Percentiles rank a stretch among this genome's conserved stretches.
phyloP scores from a whole-genome alignment of 2,888 invertebrate species.

The Desoria tigrina region DNA sequence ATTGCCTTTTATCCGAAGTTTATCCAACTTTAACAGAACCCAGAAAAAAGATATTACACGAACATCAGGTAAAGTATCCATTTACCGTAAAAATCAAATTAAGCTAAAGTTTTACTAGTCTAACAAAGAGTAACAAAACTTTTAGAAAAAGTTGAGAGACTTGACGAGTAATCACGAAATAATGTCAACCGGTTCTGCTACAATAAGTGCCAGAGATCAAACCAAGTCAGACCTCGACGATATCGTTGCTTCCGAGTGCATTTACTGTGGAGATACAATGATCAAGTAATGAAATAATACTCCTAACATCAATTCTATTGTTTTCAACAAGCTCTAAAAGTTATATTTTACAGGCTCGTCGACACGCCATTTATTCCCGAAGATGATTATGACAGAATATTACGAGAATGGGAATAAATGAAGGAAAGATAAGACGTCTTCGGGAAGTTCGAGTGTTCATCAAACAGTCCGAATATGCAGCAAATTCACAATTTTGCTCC shows the following conservation, averaged over 20 bases:
- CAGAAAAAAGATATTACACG: constrained; percentile 61
- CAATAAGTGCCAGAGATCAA: constrained; percentile 65
- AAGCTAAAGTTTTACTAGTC: background rate
- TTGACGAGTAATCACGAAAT: constrained; percentile 45
- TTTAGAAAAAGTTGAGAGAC: constrained; percentile 48
- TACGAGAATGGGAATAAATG: constrained; percentile 79
- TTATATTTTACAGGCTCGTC: constrained; percentile 65
- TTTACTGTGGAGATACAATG: constrained; percentile 90
- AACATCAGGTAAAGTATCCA: constrained; percentile 59
- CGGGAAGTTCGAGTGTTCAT: too few relatives aligned
- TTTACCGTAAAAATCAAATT: too few relatives aligned
- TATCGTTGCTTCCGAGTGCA: constrained; percentile 85
- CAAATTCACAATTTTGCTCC: too few relatives aligned
- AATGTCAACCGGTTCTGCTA: constrained; percentile 61
- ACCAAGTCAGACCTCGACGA: constrained; percentile 82
- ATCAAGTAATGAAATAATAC: constrained; percentile 64
- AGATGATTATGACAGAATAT: constrained; percentile 76
- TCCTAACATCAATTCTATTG: too few relatives aligned
- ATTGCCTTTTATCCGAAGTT: constrained; percentile 81
- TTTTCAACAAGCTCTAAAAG: constrained; percentile 6
- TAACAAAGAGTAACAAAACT: background rate
- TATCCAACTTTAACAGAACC: constrained; percentile 56
- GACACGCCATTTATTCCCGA: constrained; percentile 85
- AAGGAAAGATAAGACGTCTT: too few relatives aligned
- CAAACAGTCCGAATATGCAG: too few relatives aligned